Percentiles rank a stretch among this genome's conserved stretches.
Conservation (phyloP, 2,113 vertebrate species). For the Scophthalmus maximus region DNA sequence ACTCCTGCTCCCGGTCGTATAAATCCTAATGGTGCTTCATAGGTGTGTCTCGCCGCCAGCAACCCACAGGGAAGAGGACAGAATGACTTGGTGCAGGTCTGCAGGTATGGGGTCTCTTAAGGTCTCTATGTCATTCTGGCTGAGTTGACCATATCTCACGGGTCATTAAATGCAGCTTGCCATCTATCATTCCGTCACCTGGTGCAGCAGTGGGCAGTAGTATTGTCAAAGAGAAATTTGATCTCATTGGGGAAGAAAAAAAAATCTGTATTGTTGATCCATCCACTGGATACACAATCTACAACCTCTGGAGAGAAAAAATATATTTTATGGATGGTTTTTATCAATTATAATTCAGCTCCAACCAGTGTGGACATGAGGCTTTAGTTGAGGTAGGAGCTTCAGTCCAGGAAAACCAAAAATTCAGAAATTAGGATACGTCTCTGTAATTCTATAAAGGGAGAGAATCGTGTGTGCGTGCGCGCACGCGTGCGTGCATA, state of each 20-base stretch:
- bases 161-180: constrained; percentile 34
- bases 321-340: constrained; percentile 39
- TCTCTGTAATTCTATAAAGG: constrained; percentile 25
- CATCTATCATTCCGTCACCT: constrained; percentile 48
- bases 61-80: constrained; percentile 5
- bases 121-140: constrained; percentile 30
- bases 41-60: constrained; percentile 20
- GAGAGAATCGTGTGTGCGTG: constrained; percentile 49
- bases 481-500: constrained; percentile 43
- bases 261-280: constrained; percentile 21
- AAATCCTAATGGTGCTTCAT: constrained; percentile 38
- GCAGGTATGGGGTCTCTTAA: background rate
- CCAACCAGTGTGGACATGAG: constrained; percentile 13
- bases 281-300: constrained; percentile 28
- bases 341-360: constrained; percentile 35
- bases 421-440: background rate
- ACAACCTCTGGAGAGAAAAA: constrained; percentile 42
- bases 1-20: constrained; percentile 24
- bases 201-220: constrained; percentile 20
- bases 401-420: constrained; percentile 5
- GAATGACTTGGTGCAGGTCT: constrained; percentile 27
- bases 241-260: constrained; percentile 18
- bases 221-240: constrained; percentile 42
- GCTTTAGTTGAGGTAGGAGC: background rate
- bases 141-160: constrained; percentile 18